Conservation (phyloP, 2,888 invertebrate genomes). For the Drosophila aldrichi region DNA sequence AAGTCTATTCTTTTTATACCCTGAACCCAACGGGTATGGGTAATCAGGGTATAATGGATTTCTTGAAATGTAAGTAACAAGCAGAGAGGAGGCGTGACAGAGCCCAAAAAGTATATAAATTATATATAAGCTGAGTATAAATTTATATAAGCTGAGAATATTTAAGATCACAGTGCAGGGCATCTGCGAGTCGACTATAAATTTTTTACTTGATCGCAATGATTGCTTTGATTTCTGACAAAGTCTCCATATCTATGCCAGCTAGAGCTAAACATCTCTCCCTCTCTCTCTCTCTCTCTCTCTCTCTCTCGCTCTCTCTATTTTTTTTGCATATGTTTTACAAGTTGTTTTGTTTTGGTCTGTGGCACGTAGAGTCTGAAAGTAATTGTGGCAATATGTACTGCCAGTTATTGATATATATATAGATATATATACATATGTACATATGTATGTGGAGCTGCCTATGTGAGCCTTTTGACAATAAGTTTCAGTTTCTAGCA, state of each 20-base stretch:
- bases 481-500: constrained; percentile 73
- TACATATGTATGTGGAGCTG: constrained; percentile 9
- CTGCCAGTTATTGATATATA: constrained; percentile 52
- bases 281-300: not conserved
- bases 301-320: no score
- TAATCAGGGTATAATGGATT: not conserved
- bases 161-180: not conserved
- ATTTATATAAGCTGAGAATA: no score
- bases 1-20: not conserved
- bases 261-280: not conserved
- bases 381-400: constrained; percentile 63
- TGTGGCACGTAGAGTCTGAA: constrained; percentile 48
- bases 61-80: not conserved
- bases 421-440: constrained; percentile 34
- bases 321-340: not conserved
- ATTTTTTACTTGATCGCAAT: no score
- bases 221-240: constrained; percentile 1
- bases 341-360: constrained; percentile 5
- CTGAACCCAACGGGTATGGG: not conserved
- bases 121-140: no score
- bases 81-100: not conserved
- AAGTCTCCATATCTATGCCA: not conserved
- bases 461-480: constrained; percentile 61
- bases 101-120: not conserved
- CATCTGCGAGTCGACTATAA: not conserved